Percentiles rank a stretch among this genome's conserved stretches.
phyloP scores from a whole-genome alignment of 2,113 vertebrate species.

The Nettapus auritus region DNA sequence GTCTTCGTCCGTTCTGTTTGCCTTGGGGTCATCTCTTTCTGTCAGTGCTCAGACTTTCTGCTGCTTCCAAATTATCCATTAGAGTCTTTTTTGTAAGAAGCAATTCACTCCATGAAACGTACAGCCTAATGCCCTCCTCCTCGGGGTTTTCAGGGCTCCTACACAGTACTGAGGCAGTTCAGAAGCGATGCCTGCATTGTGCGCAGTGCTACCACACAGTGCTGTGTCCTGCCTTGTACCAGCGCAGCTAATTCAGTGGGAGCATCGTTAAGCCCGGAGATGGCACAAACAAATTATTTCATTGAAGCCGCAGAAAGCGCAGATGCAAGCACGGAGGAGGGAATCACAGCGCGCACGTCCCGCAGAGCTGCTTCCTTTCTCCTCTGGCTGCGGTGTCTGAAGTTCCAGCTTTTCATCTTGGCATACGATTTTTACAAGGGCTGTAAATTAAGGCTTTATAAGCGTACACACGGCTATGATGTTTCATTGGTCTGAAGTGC shows the following conservation, averaged over 20 bases:
- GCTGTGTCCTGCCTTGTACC: neutral
- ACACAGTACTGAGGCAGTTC: neutral
- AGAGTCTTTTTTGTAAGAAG: neutral
- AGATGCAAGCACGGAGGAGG: neutral
- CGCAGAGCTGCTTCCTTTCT: neutral
- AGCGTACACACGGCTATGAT: conserved; percentile 59
- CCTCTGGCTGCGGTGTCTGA: neutral
- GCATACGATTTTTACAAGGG: conserved; percentile 64
- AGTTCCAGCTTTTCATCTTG: conserved; percentile 65
- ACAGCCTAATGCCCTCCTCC: neutral
- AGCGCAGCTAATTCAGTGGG: neutral
- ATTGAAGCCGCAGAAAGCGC: neutral
- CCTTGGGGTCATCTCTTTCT: neutral
- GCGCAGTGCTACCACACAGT: accelerated
- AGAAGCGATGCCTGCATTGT: neutral
- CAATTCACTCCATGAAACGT: neutral
- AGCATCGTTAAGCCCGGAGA: neutral
- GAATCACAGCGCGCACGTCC: neutral
- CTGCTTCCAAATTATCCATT: neutral
- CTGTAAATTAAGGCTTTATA: conserved; percentile 67
- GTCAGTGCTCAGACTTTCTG: neutral
- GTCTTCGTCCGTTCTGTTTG: neutral
- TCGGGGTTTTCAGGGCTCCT: neutral
- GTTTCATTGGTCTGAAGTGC: conserved; percentile 64
- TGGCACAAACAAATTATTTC: neutral